Evolutionary conservation across 53 echinoderm and acorn worm species (phyloP), one percentile per base, ranked within the genome.

Genomic region (Apostichopus leukothele): DNA sequence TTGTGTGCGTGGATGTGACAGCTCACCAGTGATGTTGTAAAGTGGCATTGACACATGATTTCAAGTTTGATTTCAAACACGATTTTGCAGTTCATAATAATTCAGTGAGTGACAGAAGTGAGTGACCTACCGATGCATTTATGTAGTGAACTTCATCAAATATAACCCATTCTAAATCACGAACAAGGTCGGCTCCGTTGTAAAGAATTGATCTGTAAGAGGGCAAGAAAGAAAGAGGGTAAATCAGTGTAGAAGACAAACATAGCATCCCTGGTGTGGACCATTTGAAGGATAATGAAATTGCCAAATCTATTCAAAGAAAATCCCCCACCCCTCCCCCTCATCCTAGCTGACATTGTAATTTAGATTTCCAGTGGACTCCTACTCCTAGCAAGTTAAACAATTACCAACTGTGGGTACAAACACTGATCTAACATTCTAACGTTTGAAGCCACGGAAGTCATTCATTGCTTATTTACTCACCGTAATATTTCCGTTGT

Each of bases 91-190:
- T 39, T 39, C 39, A 39, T 39, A 3, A 39, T 39, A 39, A 39
- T 39, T 39, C 39, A 39, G 0, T 39, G 39, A 39, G 39, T 39
- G 39, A 39, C 3, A 39, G 39, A 3, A 3, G 39, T 39, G 39
- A 39, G 39, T 39, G 39, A 39, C 93, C 71, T 84, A 98, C 99
- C 99, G 96, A 96, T 89, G 93, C 91, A 79, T 96, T 98, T 67
- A 98, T 98, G 88, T 98, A 98, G 60, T 98, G 99, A 1, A 98
- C 99, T 83, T 98, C 99, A 91, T 98, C 99, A 89, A 98, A 98
- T 51, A 98, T 92, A 5, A 98, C 99, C 99, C 99, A 98, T 23
- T 98, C 99, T 89, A 98, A 87, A 60, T 98, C 99, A 25, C 99
- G 87, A 61, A 98, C 95, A 5, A 94, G 88, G 79, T 98, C 99